Conservation (phyloP, 1,140 invertebrate species). For the Orchestia grillus region DNA sequence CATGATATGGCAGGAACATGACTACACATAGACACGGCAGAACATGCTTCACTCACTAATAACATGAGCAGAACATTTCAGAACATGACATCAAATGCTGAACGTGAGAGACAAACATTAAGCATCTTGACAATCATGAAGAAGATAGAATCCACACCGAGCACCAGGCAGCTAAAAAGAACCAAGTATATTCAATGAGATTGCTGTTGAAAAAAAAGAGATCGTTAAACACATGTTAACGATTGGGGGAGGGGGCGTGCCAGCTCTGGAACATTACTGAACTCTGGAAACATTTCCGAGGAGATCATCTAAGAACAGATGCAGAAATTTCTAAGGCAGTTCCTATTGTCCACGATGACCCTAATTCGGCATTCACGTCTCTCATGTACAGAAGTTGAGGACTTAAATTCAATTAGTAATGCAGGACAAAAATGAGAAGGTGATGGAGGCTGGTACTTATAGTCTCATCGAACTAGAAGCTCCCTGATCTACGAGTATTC, state of each 20-base stretch:
- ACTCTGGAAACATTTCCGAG: neutral
- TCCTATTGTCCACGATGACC: neutral
- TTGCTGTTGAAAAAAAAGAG: neutral
- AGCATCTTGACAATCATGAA: neutral
- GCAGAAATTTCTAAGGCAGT: neutral
- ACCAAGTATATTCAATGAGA: neutral
- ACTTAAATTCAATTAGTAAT: neutral
- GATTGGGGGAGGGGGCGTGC: neutral
- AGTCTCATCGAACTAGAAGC: neutral
- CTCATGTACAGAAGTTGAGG: neutral
- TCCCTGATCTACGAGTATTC: neutral
- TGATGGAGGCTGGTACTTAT: neutral
- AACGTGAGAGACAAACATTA: neutral
- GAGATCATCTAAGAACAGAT: neutral
- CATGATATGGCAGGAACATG: neutral
- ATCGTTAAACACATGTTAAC: neutral
- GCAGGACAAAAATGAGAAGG: neutral
- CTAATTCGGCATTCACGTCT: neutral
- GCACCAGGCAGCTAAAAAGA: neutral
- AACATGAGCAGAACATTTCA: conserved; percentile 62
- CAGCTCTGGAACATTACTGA: neutral
- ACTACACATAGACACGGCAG: conserved; percentile 58
- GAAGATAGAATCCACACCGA: conserved; percentile 12
- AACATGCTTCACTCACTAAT: conserved; percentile 65
- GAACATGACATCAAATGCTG: conserved; percentile 53